Evolutionary conservation across 2,888 invertebrate genomes (phyloP), one percentile per base, ranked within the genome.

Genomic region (Calliopum simillimum): DNA sequence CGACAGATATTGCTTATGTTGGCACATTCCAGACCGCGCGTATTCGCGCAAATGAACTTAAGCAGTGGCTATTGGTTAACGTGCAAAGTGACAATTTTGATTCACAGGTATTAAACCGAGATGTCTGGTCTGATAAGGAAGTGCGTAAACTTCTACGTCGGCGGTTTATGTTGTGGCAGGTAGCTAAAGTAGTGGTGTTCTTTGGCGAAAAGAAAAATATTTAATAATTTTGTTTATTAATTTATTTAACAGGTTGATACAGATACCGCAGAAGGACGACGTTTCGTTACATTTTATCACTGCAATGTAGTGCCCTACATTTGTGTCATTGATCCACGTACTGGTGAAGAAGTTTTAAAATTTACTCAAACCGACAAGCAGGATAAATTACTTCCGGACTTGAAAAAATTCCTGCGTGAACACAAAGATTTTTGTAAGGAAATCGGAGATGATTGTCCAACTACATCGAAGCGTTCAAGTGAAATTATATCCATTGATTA

Each of bases 91-190:
- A 90, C 25, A 88, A 89, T 76, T 93, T 93, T 80, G 85, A 89
- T 23, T 92, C 92, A 75, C 92, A 92, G 83, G 88, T 90, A 12
- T 85, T 93, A 59, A 92, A 92, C 83, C 86, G 92, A 56, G 93
- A 93, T 80, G 89, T 93, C 1, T 93, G 93, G 93, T 88, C 91
- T 14, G 88, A 89, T 75, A 82, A 84, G 55, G 88, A 88, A 69
- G 88, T 93, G 6, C 88, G 89, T 72, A 87, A 88, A 68, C 84
- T 92, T 69, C 86, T 93, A 23, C 87, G 88, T 59, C 88, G 90
- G 68, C 89, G 91, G 80, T 93, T 93, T 80, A 83, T 92, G 16
- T 88, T 92, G 77, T 92, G 91, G 90, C 92, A 93, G 88, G 90
- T 90, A 71, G 76, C 73, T 53, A 68, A 66, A 63, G 56, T 14